These are phyloP conservation scores for Notamacropus eugenii DNA, from an alignment of 2,797 vertebrate species.

Conservation along the genomic window DNA sequence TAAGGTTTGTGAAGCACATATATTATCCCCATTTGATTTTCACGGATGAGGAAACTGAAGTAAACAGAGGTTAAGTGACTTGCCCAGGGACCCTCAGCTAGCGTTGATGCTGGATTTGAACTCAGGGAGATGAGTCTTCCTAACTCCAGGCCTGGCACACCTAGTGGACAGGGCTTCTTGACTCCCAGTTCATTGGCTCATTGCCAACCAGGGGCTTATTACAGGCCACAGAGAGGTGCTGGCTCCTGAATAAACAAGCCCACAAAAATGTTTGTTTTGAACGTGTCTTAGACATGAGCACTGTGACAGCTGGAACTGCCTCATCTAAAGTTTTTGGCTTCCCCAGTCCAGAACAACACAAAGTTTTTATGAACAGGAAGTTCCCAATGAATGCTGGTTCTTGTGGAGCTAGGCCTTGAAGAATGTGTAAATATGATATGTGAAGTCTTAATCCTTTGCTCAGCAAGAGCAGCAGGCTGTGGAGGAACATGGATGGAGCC, in stretches of 20 bases:
- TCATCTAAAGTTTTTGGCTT: background rate
- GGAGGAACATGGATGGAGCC: background rate
- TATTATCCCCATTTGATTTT: background rate
- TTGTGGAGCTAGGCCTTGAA: background rate
- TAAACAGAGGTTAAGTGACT: constrained; percentile 33
- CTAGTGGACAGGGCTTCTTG: background rate
- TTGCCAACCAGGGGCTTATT: background rate
- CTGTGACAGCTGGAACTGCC: background rate
- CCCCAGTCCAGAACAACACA: background rate
- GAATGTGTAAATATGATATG: background rate
- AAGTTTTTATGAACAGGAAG: background rate
- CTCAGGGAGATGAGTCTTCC: background rate
- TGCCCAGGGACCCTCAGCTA: background rate
- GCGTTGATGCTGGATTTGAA: background rate
- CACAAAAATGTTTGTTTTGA: background rate
- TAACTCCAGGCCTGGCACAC: background rate
- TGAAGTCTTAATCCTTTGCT: background rate
- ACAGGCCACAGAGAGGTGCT: background rate
- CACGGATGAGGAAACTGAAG: background rate
- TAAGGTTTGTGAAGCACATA: background rate
- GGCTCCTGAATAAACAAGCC: background rate
- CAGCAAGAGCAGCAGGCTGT: background rate
- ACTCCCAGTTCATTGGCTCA: background rate
- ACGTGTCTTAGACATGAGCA: background rate
- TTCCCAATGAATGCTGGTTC: background rate